A percentile compares a stretch with the other conserved stretches of the same genome.
These are phyloP conservation scores for Platichthys flesus DNA, from an alignment of 2,113 vertebrate species.

Conservation along the genomic window DNA sequence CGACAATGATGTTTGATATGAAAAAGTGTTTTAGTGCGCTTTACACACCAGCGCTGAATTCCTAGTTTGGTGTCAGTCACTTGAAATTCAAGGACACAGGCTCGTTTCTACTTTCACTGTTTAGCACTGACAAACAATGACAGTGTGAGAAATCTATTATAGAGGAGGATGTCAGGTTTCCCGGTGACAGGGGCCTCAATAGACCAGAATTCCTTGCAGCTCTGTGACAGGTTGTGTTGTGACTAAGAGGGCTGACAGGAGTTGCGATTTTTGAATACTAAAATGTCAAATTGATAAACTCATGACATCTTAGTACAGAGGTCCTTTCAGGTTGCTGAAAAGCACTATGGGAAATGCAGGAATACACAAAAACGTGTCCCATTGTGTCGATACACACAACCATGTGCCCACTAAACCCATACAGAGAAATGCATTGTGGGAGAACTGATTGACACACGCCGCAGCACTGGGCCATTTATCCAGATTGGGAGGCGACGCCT, in stretches of 20 bases:
- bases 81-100: constrained; percentile 34
- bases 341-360: constrained; percentile 33
- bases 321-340: constrained; percentile 16
- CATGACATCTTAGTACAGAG: background rate
- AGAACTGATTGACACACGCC: constrained; percentile 22
- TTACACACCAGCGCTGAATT: constrained; percentile 6
- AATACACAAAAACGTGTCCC: background rate
- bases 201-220: constrained; percentile 49
- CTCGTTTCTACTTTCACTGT: constrained; percentile 22
- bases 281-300: constrained; percentile 10
- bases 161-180: constrained; percentile 53
- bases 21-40: constrained; percentile 25
- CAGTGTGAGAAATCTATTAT: constrained; percentile 53
- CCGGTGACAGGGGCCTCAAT: constrained; percentile 52
- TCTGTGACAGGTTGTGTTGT: constrained; percentile 29
- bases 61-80: constrained; percentile 37
- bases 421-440: constrained; percentile 28
- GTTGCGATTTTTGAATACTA: background rate
- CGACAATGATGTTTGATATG: background rate
- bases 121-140: constrained; percentile 57
- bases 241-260: constrained; percentile 11
- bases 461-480: constrained; percentile 25
- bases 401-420: constrained; percentile 26
- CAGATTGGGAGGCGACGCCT: too few relatives aligned
- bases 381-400: constrained; percentile 8